Conservation (phyloP, 2,797 vertebrate species). For the Spondyliosoma cantharus region DNA sequence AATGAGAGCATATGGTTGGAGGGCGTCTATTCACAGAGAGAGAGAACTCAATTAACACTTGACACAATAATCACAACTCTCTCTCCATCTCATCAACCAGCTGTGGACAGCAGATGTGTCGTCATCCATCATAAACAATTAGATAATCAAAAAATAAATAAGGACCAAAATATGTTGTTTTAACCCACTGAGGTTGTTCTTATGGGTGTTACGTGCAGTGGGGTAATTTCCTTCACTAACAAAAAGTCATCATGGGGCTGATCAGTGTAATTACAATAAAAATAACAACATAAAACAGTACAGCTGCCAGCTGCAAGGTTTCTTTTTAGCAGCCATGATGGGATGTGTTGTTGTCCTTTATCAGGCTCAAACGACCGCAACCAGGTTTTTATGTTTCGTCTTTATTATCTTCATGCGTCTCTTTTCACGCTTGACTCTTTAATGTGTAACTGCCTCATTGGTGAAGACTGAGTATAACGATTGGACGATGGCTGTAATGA, state of each 20-base stretch:
- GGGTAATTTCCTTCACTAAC: neutral
- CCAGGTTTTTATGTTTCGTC: slow-evolving; percentile 7
- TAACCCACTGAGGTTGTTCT: neutral
- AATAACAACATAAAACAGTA: slow-evolving; percentile 17
- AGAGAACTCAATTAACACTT: slow-evolving; percentile 34
- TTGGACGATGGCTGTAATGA: neutral
- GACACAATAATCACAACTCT: slow-evolving; percentile 22
- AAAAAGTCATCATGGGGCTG: slow-evolving; percentile 4
- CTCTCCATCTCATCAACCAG: slow-evolving; percentile 30
- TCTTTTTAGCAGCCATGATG: slow-evolving; percentile 14
- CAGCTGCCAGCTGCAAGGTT: slow-evolving; percentile 27
- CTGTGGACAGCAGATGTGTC: slow-evolving; percentile 24
- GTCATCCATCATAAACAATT: neutral
- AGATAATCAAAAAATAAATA: neutral
- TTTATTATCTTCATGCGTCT: slow-evolving; percentile 25
- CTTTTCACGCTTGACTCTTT: slow-evolving; percentile 9
- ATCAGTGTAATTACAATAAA: slow-evolving; percentile 1
- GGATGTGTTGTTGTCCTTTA: slow-evolving; percentile 21
- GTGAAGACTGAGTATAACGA: slow-evolving; percentile 11
- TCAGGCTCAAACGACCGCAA: slow-evolving; percentile 31
- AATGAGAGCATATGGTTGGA: slow-evolving; percentile 33
- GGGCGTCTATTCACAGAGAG: slow-evolving; percentile 10
- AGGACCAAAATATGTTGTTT: neutral
- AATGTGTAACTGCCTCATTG: slow-evolving; percentile 20
- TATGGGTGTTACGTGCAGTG: slow-evolving; percentile 13